Conservation (phyloP, 1,140 invertebrate species). For the Neelides sp. region DNA sequence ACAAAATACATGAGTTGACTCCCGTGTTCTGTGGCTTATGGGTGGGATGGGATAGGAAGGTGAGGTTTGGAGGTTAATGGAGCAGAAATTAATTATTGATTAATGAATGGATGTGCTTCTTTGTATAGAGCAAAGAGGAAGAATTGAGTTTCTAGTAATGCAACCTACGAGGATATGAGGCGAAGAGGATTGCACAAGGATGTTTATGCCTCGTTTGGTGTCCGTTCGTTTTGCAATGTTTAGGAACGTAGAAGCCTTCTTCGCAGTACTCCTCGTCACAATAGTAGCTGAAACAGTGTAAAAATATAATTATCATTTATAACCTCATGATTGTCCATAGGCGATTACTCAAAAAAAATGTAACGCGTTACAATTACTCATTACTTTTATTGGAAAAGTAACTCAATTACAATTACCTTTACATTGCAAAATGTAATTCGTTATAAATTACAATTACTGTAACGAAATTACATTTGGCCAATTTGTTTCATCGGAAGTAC, state of each 20-base stretch:
- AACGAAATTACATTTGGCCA: no score
- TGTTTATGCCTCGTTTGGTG: constrained; percentile 27
- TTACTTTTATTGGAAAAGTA: no score
- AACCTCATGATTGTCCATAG: constrained; percentile 18
- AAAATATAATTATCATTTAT: background rate
- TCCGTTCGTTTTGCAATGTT: constrained; percentile 37
- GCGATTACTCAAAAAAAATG: background rate
- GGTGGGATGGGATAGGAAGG: constrained; percentile 45
- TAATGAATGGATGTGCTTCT: constrained; percentile 1
- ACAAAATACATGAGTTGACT: constrained; percentile 1
- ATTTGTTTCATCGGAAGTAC: no score
- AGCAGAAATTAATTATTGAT: background rate
- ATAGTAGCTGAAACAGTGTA: constrained; percentile 37
- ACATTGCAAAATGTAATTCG: no score
- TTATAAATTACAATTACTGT: no score
- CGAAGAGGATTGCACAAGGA: constrained; percentile 46
- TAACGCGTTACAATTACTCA: no score
- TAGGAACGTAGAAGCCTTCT: constrained; percentile 46
- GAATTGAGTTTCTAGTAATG: background rate
- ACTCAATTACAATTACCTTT: no score
- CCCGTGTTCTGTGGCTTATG: constrained; percentile 36
- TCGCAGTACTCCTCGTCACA: constrained; percentile 42
- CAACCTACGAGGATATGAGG: constrained; percentile 40
- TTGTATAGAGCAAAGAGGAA: background rate
- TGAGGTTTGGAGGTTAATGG: constrained; percentile 30